Evolutionary conservation across 2,797 vertebrate species (phyloP).

Genomic region (Myotis daubentonii): DNA sequence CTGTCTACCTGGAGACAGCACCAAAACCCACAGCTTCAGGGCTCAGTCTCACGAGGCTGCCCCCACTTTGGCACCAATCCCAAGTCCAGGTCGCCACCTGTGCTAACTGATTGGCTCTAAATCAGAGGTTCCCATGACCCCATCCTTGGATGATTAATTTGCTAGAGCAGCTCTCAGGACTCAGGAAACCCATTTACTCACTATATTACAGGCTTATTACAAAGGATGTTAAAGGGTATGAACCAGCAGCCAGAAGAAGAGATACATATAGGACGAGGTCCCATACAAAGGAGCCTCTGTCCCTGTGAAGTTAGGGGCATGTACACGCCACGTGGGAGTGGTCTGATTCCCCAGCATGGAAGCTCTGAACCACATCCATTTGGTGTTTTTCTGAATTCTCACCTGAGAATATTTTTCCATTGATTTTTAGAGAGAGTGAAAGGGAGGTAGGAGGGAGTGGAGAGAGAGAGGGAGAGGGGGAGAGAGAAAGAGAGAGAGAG

Average conservation of each 20-base stretch:
- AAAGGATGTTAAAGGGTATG: background rate
- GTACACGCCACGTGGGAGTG: background rate
- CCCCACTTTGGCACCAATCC: background rate
- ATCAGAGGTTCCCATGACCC: background rate
- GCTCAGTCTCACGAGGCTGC: background rate
- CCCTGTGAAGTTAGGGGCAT: background rate
- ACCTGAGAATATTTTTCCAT: too few species aligned
- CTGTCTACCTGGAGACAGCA: background rate
- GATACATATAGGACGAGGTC: background rate
- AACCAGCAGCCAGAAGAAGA: background rate
- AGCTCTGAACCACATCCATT: background rate
- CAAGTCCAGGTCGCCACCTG: background rate
- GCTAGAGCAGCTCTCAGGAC: background rate
- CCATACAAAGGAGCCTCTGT: background rate
- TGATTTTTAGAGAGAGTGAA: too few species aligned
- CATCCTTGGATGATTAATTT: background rate
- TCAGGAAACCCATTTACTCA: background rate
- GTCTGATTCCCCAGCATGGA: background rate
- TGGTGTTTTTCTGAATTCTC: too few species aligned
- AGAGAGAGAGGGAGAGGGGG: too few species aligned
- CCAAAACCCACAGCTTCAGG: background rate
- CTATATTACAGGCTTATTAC: background rate
- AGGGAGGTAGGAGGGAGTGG: too few species aligned
- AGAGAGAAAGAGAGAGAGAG: too few species aligned
- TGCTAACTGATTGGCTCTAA: background rate